Conservation (phyloP, 2,888 invertebrate species). For the Taphrorychus bicolor region DNA sequence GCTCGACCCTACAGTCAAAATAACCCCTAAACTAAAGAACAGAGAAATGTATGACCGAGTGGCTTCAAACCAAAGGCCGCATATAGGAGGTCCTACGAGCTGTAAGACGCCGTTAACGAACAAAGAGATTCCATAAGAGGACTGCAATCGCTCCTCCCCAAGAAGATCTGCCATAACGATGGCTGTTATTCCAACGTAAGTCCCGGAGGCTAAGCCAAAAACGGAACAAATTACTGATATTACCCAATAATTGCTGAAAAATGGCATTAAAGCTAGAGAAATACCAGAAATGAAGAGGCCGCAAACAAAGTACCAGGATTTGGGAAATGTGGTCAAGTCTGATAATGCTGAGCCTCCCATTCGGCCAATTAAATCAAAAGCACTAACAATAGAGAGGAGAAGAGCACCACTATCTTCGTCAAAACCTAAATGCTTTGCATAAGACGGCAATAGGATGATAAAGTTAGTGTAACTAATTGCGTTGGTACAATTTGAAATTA, state of each 20-base stretch:
- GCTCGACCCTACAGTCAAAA: slow-evolving; percentile 74
- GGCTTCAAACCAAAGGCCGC: slow-evolving; percentile 72
- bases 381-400: slow-evolving; percentile 80
- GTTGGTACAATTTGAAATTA: slow-evolving; percentile 82
- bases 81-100: slow-evolving; percentile 82
- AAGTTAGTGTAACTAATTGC: slow-evolving; percentile 90
- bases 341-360: slow-evolving; percentile 87
- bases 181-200: slow-evolving; percentile 86
- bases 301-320: slow-evolving; percentile 82
- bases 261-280: slow-evolving; percentile 74
- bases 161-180: slow-evolving; percentile 89
- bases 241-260: slow-evolving; percentile 69
- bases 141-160: slow-evolving; percentile 83
- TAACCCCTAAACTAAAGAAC: slow-evolving; percentile 76
- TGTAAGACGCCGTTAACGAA: slow-evolving; percentile 86
- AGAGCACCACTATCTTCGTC: slow-evolving; percentile 76
- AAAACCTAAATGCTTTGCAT: slow-evolving; percentile 74
- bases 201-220: slow-evolving; percentile 84
- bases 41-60: slow-evolving; percentile 73
- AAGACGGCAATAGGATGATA: slow-evolving; percentile 80
- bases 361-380: slow-evolving; percentile 80
- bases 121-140: slow-evolving; percentile 85
- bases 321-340: slow-evolving; percentile 77
- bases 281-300: slow-evolving; percentile 80
- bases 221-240: slow-evolving; percentile 75